Conservation (phyloP, 1,140 invertebrate genomes). For the Drosophila tsacasi region DNA sequence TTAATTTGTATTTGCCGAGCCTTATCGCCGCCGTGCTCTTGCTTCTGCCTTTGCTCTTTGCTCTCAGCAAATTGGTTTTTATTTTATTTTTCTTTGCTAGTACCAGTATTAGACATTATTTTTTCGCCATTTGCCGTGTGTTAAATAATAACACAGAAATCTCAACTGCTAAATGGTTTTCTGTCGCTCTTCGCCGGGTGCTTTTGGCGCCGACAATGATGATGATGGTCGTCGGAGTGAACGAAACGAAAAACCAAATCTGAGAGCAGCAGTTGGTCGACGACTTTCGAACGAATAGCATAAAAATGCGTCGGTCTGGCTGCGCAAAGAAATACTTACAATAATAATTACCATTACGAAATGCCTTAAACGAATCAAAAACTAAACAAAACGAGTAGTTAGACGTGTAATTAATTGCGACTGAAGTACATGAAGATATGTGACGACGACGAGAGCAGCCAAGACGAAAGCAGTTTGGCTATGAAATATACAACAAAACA, state of each 20-base stretch:
- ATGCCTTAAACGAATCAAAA: conserved; percentile 47
- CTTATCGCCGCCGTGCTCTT: conserved; percentile 46
- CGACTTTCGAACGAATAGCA: conserved; percentile 81
- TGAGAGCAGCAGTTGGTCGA: conserved; percentile 78
- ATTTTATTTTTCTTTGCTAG: conserved; percentile 61
- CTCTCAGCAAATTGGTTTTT: conserved; percentile 52
- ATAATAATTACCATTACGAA: conserved; percentile 43
- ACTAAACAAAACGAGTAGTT: conserved; percentile 37
- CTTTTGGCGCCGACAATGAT: conserved; percentile 48
- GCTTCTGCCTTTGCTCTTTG: background rate
- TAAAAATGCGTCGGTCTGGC: conserved; percentile 64
- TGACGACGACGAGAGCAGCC: conserved; percentile 24
- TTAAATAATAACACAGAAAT: conserved; percentile 80
- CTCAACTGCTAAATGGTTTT: conserved; percentile 71
- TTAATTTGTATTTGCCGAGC: conserved; percentile 72
- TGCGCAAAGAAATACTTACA: conserved; percentile 46
- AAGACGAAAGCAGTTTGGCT: conserved; percentile 28
- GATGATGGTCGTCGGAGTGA: conserved; percentile 34
- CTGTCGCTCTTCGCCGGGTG: conserved; percentile 50
- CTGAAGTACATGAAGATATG: conserved; percentile 25
- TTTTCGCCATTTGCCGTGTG: conserved; percentile 51
- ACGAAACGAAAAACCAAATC: conserved; percentile 57
- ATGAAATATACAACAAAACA: conserved; percentile 13
- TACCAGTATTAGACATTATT: conserved; percentile 31
- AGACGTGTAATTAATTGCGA: conserved; percentile 20